Conservation (phyloP, 2,797 vertebrate species). For the Urophycis tenuis region DNA sequence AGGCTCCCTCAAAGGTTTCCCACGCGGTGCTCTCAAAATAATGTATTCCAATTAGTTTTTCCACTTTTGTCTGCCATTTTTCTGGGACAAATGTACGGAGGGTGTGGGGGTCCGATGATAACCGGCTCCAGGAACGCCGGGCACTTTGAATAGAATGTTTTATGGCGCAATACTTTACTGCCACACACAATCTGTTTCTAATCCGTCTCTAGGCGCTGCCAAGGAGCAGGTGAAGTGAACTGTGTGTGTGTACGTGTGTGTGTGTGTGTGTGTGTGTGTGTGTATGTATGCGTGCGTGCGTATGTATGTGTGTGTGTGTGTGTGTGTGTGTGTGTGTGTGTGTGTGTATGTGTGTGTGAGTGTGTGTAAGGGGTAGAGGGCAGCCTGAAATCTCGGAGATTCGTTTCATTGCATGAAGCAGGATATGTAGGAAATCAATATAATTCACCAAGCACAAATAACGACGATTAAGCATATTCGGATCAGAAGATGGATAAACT, state of each 20-base stretch:
- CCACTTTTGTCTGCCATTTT: background rate
- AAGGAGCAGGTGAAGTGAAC: background rate
- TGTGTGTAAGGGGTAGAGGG: background rate
- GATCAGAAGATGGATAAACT: background rate
- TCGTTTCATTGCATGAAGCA: background rate
- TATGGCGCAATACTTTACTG: background rate
- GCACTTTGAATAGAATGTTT: background rate
- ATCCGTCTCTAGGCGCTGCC: background rate
- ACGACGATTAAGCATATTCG: background rate
- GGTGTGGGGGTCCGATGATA: background rate
- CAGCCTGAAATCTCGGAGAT: background rate
- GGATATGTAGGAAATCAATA: background rate
- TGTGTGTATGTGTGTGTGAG: background rate
- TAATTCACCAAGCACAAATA: background rate
- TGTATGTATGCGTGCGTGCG: background rate
- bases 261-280: background rate
- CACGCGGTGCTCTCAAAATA: background rate
- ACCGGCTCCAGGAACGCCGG: background rate
- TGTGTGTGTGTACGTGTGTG: no score
- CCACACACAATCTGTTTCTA: background rate
- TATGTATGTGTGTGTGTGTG: background rate
- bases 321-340: background rate
- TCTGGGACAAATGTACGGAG: no score
- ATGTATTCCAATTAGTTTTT: background rate
- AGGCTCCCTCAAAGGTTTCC: background rate